Conservation (phyloP, 2,797 vertebrate genomes). For the Pantherophis vulpinus region DNA sequence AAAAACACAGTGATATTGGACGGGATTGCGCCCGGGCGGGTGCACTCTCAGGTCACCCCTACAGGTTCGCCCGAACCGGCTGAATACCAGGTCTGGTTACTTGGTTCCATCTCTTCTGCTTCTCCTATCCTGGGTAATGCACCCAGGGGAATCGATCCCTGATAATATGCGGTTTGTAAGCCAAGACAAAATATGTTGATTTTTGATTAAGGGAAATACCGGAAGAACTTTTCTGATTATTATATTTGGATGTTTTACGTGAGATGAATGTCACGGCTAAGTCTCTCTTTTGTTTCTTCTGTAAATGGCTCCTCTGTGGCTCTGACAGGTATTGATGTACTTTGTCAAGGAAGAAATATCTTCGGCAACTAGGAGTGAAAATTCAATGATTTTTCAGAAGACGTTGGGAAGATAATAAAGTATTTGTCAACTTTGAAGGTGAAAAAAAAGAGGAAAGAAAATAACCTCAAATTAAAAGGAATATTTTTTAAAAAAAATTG, state of each 20-base stretch:
- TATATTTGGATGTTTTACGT: constrained; percentile 48
- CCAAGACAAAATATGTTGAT: fast-evolving
- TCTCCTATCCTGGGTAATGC: background rate
- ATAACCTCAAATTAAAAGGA: constrained; percentile 60
- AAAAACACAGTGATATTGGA: too few relatives aligned
- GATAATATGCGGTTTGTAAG: background rate
- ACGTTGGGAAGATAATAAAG: constrained; percentile 61
- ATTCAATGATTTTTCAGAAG: constrained; percentile 55
- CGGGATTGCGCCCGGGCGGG: too few relatives aligned
- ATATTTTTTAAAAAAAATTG: constrained; percentile 37
- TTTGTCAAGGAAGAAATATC: constrained; percentile 62
- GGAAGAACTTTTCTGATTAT: constrained; percentile 21
- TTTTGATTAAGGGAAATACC: constrained; percentile 40
- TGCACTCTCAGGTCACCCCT: too few relatives aligned
- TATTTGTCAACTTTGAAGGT: constrained; percentile 56
- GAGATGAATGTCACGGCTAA: constrained; percentile 38
- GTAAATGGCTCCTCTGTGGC: constrained; percentile 46
- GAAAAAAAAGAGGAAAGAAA: constrained; percentile 53
- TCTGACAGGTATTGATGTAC: constrained; percentile 53
- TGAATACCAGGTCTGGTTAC: too few relatives aligned
- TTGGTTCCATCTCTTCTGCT: background rate
- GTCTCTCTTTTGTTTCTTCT: constrained; percentile 53
- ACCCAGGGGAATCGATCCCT: fast-evolving
- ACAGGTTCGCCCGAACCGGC: too few relatives aligned
- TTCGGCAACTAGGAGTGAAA: constrained; percentile 56